Conservation (phyloP, 2,888 invertebrate genomes). For the Pinctada fucata region DNA sequence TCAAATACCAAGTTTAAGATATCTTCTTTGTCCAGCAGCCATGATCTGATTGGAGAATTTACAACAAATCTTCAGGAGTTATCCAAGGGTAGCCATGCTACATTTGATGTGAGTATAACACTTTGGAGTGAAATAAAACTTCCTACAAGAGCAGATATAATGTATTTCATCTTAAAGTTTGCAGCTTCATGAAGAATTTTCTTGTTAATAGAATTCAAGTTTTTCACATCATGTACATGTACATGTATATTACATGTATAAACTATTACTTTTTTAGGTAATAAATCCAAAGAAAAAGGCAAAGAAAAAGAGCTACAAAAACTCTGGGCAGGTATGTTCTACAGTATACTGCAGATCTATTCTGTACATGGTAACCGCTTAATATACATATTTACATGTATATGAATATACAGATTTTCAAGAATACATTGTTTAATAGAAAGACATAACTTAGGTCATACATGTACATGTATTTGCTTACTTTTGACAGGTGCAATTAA, state of each 20-base stretch:
- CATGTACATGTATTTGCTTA: neutral
- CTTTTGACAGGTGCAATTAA: conserved; percentile 64
- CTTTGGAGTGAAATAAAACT: no score
- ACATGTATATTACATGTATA: neutral
- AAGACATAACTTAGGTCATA: neutral
- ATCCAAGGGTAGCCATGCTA: conserved; percentile 54
- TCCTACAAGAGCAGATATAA: no score
- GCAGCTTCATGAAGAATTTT: no score
- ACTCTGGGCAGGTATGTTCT: conserved; percentile 77
- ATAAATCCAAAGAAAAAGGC: conserved; percentile 78
- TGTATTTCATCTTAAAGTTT: no score
- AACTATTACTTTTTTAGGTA: conserved; percentile 56
- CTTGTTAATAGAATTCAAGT: no score
- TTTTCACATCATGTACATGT: no score
- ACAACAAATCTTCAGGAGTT: conserved; percentile 78
- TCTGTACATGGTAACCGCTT: no score
- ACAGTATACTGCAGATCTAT: neutral
- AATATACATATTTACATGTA: no score
- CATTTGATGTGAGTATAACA: neutral
- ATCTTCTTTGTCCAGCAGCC: conserved; percentile 49
- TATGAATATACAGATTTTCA: neutral
- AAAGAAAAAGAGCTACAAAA: conserved; percentile 78
- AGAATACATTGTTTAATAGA: no score
- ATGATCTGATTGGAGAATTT: conserved; percentile 79
- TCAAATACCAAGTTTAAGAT: no score